Evolutionary conservation across 2,113 vertebrate species (phyloP).

Genomic region (Caranx ignobilis): DNA sequence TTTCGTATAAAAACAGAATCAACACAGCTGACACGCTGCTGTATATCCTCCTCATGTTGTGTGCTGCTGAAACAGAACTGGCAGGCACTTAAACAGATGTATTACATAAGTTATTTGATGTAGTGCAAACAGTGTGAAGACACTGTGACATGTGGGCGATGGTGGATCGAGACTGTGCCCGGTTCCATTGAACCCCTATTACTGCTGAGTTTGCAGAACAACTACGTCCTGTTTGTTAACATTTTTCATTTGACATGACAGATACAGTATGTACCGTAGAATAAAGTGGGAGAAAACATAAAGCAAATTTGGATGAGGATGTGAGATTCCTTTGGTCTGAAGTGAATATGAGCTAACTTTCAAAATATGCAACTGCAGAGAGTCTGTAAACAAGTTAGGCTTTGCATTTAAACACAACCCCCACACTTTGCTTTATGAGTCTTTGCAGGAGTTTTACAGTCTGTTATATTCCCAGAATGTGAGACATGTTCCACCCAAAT

Average conservation of each 20-base stretch:
- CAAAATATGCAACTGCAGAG: background rate
- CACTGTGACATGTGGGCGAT: slow-evolving; percentile 1
- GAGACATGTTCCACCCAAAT: background rate
- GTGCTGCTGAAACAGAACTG: background rate
- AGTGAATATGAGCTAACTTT: background rate
- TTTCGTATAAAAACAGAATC: background rate
- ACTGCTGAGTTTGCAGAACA: slow-evolving; percentile 42
- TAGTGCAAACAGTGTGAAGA: slow-evolving; percentile 33
- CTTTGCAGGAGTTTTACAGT: background rate
- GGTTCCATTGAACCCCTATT: slow-evolving; percentile 39
- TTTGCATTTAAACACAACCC: background rate
- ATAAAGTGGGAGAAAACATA: slow-evolving; percentile 7
- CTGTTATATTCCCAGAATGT: background rate
- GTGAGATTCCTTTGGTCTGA: background rate
- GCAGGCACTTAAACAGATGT: slow-evolving; percentile 9
- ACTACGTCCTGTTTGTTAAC: slow-evolving; percentile 36
- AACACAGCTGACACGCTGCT: background rate
- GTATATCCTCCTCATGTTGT: background rate
- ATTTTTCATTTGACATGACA: slow-evolving; percentile 52
- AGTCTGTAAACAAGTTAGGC: background rate
- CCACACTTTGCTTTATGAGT: background rate
- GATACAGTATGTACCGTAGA: slow-evolving; percentile 31
- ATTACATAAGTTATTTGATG: slow-evolving; percentile 40
- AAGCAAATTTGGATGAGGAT: background rate
- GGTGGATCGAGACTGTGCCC: background rate